Evolutionary conservation across 2,113 vertebrate genomes (phyloP).

Genomic region (Calonectris borealis): DNA sequence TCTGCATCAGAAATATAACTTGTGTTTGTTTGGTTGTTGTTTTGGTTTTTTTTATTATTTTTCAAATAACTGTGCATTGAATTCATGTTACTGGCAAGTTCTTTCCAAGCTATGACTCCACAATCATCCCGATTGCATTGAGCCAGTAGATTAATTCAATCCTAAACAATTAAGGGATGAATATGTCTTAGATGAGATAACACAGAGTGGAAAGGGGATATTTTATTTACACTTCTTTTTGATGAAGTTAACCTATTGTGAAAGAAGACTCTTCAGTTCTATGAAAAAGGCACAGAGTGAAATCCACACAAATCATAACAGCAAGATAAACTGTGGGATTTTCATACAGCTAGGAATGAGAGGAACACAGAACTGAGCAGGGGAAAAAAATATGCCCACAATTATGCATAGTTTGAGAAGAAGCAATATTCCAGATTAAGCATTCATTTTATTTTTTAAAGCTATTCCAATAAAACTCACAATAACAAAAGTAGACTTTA

Average conservation of each 20-base stretch:
- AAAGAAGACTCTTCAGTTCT: neutral
- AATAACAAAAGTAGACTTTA: neutral
- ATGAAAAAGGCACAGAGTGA: neutral
- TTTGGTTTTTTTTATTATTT: neutral
- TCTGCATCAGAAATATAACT: neutral
- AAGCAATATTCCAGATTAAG: neutral
- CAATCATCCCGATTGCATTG: neutral
- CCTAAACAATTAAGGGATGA: neutral
- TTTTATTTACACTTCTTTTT: neutral
- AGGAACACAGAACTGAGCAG: neutral
- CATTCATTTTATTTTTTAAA: neutral
- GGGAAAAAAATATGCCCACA: neutral
- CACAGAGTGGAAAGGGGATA: neutral
- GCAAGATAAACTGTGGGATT: neutral
- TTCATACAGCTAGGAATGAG: neutral
- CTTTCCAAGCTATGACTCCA: neutral
- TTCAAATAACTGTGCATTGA: neutral
- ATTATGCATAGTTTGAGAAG: neutral
- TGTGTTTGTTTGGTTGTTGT: too few species aligned
- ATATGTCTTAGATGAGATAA: neutral
- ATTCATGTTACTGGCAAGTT: neutral
- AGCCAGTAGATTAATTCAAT: neutral
- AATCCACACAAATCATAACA: neutral
- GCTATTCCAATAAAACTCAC: neutral
- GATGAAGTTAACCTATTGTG: neutral